Evolutionary conservation across 2,888 invertebrate genomes (phyloP), one percentile per base, ranked within the genome.

Genomic region (Poecilobothrus nobilitatus): DNA sequence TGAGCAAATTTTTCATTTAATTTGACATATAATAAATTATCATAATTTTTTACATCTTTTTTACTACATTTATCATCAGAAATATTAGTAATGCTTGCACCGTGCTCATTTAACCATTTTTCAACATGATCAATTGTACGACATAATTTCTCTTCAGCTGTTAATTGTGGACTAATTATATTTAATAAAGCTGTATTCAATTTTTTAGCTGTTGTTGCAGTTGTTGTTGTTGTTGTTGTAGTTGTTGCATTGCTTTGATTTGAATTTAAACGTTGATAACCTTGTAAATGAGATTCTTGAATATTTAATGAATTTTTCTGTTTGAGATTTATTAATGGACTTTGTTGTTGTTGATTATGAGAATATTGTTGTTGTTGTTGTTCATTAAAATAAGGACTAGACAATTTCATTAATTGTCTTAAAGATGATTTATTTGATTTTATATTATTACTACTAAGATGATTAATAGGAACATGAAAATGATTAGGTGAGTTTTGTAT

Each of bases 101-200:
- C 76, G 66, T 75, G 75, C 69, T 75, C 76, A 22, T 75, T 75
- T 66, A 86, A 77, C 84, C 86, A 86, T 73, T 83, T 84, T 63
- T 86, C 84, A 21, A 86, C 84, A 70, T 82, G 81, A n/a, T 80
- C 80, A 68, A 79, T 75, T 2, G 77, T 77, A 41, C 78, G 76
- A 5, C 76, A 73, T 15, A 77, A 71, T 70, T 76, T 77, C 21
- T 77, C 77, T 66, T 76, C 73, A n/a, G 71, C 72, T n/a, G 74
- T 72, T 44, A 76, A 67, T 65, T 74, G 75, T 21, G 76, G 76
- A 73, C 77, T 76, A 2, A 77, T 69, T 22, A 76, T 73, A 71
- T 76, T 78, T 63, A 78, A 68, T 8, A 77, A 70, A 8, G 69
- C 22, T 27, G 63, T 63, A 34, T 33, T 33, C 1, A 27, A 37